Conservation (phyloP, 1,140 invertebrate genomes). For the Agrilus planipennis region DNA sequence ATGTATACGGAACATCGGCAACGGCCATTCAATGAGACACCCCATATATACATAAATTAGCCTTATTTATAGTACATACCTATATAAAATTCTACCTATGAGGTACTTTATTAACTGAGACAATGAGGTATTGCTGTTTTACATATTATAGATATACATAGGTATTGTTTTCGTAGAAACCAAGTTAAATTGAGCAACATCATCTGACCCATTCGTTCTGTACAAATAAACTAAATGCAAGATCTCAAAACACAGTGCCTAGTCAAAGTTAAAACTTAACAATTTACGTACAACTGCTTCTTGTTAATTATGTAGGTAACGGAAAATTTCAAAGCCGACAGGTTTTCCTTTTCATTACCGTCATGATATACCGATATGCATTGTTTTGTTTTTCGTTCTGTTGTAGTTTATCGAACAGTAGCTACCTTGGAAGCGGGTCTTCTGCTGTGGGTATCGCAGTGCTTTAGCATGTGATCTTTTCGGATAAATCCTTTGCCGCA, state of each 20-base stretch:
- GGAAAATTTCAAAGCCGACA: not conserved
- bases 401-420: constrained; percentile 10
- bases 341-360: constrained; percentile 1
- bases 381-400: too few species aligned
- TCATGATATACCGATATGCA: constrained; percentile 1
- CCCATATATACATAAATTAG: not conserved
- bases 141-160: constrained; percentile 16
- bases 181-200: not conserved
- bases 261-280: constrained; percentile 4
- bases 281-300: constrained; percentile 3
- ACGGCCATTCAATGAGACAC: not conserved
- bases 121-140: constrained; percentile 32
- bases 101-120: constrained; percentile 29
- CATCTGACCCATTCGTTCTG: constrained; percentile 3
- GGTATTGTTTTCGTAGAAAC: not conserved
- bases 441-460: constrained; percentile 64
- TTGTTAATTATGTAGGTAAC: constrained; percentile 4
- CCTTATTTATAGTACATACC: constrained; percentile 18
- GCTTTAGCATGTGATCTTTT: constrained; percentile 92
- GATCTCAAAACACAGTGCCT: constrained; percentile 7
- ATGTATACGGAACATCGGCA: too few species aligned
- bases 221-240: not conserved
- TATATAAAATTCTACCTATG: constrained; percentile 27
- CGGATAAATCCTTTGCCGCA: constrained; percentile 86
- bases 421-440: constrained; percentile 16